These are phyloP conservation scores for Pluvianellus socialis DNA, from an alignment of 2,113 vertebrate genomes.

Conservation along the genomic window DNA sequence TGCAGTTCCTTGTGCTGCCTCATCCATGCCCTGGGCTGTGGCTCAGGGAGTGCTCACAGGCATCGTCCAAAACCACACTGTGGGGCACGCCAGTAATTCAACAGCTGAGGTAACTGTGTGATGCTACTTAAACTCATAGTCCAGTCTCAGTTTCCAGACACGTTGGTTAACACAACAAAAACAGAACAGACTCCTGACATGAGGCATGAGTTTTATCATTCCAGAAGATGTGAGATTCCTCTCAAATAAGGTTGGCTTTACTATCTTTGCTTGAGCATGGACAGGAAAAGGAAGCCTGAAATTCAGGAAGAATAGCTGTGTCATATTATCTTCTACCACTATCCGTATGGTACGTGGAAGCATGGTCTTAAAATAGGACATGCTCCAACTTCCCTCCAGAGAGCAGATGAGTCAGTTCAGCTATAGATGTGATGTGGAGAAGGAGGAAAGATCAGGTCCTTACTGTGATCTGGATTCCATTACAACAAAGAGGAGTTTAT, in stretches of 20 bases:
- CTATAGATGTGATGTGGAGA: background rate
- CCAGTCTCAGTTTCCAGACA: background rate
- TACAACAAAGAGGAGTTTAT: background rate
- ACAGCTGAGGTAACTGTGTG: background rate
- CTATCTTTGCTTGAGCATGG: background rate
- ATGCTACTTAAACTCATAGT: background rate
- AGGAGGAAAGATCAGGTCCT: background rate
- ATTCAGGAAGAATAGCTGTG: background rate
- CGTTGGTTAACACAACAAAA: background rate
- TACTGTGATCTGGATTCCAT: background rate
- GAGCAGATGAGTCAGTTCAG: background rate
- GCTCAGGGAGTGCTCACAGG: background rate
- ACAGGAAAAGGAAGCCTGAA: background rate
- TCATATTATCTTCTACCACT: background rate
- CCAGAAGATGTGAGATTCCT: background rate
- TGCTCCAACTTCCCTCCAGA: background rate
- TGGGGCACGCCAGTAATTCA: background rate
- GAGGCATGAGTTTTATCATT: background rate
- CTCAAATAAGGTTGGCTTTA: background rate
- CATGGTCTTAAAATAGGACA: background rate
- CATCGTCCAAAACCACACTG: fast-evolving
- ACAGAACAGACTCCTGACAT: fast-evolving
- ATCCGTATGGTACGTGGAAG: fast-evolving
- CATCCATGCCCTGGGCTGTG: background rate
- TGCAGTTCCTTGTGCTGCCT: background rate